These are phyloP conservation scores for Hydrolagus colliei DNA, from an alignment of 2,797 vertebrate genomes.

Conservation along the genomic window DNA sequence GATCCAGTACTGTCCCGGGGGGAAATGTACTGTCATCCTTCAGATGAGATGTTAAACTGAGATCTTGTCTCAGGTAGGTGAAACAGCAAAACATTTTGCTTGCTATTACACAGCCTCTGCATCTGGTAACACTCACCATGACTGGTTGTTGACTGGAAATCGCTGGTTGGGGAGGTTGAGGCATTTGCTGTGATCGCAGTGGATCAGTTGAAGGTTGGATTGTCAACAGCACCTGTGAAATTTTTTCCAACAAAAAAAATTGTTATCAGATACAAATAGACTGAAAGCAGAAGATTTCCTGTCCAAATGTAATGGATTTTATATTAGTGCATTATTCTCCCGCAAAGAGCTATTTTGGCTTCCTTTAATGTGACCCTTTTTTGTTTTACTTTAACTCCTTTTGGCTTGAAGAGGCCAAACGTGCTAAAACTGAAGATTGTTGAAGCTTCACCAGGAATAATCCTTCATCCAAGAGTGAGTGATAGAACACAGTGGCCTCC, in stretches of 20 bases:
- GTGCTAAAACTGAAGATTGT: no score
- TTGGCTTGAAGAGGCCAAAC: no score
- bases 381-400: no score
- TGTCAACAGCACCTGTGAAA: slow-evolving; percentile 62
- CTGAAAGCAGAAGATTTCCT: neutral
- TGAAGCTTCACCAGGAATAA: no score
- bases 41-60: no score
- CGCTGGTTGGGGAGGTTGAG: slow-evolving; percentile 49
- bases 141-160: slow-evolving; percentile 65
- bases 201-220: slow-evolving; percentile 65
- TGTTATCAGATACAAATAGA: neutral
- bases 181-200: slow-evolving; percentile 56
- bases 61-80: no score
- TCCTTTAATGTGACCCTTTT: no score
- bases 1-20: neutral
- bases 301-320: neutral
- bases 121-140: slow-evolving; percentile 55
- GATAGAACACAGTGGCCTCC: no score
- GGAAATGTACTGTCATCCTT: neutral
- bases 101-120: no score
- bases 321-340: neutral
- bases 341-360: no score
- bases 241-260: slow-evolving; percentile 39
- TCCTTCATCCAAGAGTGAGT: no score
- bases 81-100: no score